Percentiles rank a stretch among this genome's conserved stretches.
Conservation (phyloP, 1,140 invertebrate genomes). For the Druon quercuslanigerum region DNA sequence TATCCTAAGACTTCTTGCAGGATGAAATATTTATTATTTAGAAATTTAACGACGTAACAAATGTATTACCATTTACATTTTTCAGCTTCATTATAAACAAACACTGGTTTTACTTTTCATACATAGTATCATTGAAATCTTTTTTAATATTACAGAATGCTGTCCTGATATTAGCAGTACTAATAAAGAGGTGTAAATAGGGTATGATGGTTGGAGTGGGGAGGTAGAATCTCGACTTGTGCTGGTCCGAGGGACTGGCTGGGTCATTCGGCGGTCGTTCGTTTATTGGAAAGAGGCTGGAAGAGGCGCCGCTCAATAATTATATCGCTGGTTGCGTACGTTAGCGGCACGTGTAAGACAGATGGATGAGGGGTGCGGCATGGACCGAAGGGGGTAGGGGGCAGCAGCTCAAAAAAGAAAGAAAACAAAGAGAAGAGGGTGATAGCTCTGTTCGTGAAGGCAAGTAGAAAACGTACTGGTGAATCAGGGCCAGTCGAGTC, state of each 20-base stretch:
- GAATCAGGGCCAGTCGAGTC: slow-evolving; percentile 73
- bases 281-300: slow-evolving; percentile 47
- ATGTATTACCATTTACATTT: no score
- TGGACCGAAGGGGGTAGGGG: slow-evolving; percentile 33
- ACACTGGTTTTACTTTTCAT: no score
- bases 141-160: no score
- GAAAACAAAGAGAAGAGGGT: slow-evolving; percentile 45
- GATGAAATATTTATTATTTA: no score
- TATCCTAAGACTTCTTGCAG: no score
- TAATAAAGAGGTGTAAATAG: slow-evolving; percentile 47
- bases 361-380: slow-evolving; percentile 30
- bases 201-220: slow-evolving; percentile 45
- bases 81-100: no score
- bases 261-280: slow-evolving; percentile 56
- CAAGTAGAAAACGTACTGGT: slow-evolving; percentile 52
- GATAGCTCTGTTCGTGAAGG: slow-evolving; percentile 50
- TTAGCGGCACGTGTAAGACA: slow-evolving; percentile 52
- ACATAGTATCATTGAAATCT: no score
- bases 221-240: neutral
- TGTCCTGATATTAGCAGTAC: neutral
- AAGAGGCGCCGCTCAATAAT: slow-evolving; percentile 68
- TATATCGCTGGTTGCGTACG: slow-evolving; percentile 53
- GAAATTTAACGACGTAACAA: no score
- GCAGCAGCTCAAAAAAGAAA: slow-evolving; percentile 31
- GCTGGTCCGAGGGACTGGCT: slow-evolving; percentile 36